A percentile compares a stretch with the other conserved stretches of the same genome.
phyloP scores from a whole-genome alignment of 92 coral and sea anemone species.

The Nematostella vectensis region DNA sequence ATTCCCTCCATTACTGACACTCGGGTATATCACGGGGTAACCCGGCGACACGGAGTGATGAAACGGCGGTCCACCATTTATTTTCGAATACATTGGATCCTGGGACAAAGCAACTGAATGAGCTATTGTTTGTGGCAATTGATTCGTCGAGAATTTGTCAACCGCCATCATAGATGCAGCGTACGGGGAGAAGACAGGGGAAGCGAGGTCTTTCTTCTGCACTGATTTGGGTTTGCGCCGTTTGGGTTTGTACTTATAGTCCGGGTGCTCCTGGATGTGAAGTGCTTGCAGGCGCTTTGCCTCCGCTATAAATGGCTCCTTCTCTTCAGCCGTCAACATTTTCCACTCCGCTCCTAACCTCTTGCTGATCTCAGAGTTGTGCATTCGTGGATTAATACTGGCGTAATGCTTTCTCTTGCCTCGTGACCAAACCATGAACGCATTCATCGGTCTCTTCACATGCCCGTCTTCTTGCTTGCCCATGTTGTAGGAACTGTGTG shows the following conservation, averaged over 20 bases:
- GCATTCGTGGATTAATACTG: conserved; percentile 94
- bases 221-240: conserved; percentile 93
- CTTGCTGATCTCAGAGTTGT: conserved; percentile 98
- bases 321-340: conserved; percentile 88
- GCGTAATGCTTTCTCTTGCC: conserved; percentile 99
- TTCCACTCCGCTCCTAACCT: conserved; percentile 98
- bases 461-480: conserved; percentile 99
- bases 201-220: conserved; percentile 85
- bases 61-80: conserved; percentile 88
- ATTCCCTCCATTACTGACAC: conserved; percentile 64
- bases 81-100: conserved; percentile 95
- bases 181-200: conserved; percentile 90
- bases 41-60: conserved; percentile 89
- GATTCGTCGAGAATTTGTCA: conserved; percentile 93
- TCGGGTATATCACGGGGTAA: conserved; percentile 89
- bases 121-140: conserved; percentile 95
- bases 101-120: conserved; percentile 95
- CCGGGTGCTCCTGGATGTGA: conserved; percentile 98
- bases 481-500: conserved; percentile 31
- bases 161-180: conserved; percentile 94
- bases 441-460: conserved; percentile 98
- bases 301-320: conserved; percentile 97
- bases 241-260: conserved; percentile 98
- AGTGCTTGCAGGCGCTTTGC: conserved; percentile 98
- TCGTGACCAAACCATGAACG: conserved; percentile 99